These are phyloP conservation scores for Tachypleus tridentatus DNA, from an alignment of 1,140 invertebrate species.

Conservation along the genomic window DNA sequence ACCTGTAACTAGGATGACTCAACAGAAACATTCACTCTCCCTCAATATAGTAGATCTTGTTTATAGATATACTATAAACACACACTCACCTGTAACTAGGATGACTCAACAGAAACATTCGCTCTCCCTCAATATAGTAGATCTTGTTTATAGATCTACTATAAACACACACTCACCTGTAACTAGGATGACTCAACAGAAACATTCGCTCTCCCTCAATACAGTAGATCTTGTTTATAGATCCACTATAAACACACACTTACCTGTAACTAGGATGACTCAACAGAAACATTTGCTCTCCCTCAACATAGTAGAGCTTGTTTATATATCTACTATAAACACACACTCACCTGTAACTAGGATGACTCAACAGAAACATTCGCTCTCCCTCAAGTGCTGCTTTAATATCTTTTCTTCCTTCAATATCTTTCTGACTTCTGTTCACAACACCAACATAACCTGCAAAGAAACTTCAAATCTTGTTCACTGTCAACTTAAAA, in stretches of 20 bases:
- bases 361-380: constrained; percentile 37
- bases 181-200: constrained; percentile 29
- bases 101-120: constrained; percentile 38
- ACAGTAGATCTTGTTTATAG: too few species aligned
- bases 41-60: too few species aligned
- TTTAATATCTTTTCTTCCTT: constrained; percentile 42
- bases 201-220: constrained; percentile 35
- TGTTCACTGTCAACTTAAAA: too few species aligned
- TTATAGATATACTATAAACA: too few species aligned
- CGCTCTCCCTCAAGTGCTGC: constrained; percentile 31
- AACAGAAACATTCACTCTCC: constrained; percentile 75
- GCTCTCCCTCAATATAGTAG: constrained; percentile 18
- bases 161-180: background rate
- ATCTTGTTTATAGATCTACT: too few species aligned
- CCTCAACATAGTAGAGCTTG: too few species aligned
- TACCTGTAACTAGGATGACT: constrained; percentile 33
- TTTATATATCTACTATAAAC: too few species aligned
- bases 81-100: constrained; percentile 3
- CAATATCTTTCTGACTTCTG: constrained; percentile 43
- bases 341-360: constrained; percentile 2
- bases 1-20: constrained; percentile 33
- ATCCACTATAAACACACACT: too few species aligned
- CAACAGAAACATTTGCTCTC: constrained; percentile 75
- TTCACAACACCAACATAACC: constrained; percentile 43
- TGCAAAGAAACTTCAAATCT: background rate